Base-by-base conservation (phyloP, 2,797 vertebrate species). In the Corythornis leucogaster region DNA sequence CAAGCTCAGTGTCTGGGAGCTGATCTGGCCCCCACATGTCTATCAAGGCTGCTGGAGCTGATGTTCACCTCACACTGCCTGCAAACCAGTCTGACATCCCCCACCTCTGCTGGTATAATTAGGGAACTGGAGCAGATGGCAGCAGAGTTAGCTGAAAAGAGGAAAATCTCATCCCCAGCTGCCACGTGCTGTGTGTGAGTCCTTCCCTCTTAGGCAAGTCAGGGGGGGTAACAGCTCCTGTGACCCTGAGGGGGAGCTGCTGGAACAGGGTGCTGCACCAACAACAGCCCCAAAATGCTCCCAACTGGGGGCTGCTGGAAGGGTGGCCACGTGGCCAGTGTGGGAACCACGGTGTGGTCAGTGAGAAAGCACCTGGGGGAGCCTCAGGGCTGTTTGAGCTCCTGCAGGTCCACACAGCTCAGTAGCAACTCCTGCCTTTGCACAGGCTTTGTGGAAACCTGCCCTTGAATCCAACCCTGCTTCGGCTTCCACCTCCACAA, bases 61-160 rank as follows among this genome's bases (percentile, higher is more conserved):
- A 25, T 42, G 92, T 33, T 88, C 46, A 14, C 12, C 91, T 53
- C 71, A 13, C 85, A 9, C n/a, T 0, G 19, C 77, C 90, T 48
- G 66, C 68, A 31, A 25, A 11, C 12, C 73, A 31, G 70, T 9
- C 61, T 70, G 85, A 51, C 89, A 78, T 11, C 83, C 76, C 90
- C 85, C 88, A 35, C 20, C 82, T 48, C 75, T 48, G 83, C 92
- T 7, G 67, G 18, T 55, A 26, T 16, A 67, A 73, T 22, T 15
- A 45, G 75, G 71, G 63, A 88, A 31, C 2, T 18, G 75, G 63
- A 94, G 92, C 95, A 93, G 92, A 92, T 84, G 94, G 92, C 69
- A 17, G 87, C 62, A 21, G 82, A 58, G 63, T 2, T 6, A 66
- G 42, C 80, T 22, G 85, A 38, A 71, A 80, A 53, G 33, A 75